These are phyloP conservation scores for Bimastos eiseni DNA, from an alignment of 2,888 invertebrate species.

Conservation along the genomic window DNA sequence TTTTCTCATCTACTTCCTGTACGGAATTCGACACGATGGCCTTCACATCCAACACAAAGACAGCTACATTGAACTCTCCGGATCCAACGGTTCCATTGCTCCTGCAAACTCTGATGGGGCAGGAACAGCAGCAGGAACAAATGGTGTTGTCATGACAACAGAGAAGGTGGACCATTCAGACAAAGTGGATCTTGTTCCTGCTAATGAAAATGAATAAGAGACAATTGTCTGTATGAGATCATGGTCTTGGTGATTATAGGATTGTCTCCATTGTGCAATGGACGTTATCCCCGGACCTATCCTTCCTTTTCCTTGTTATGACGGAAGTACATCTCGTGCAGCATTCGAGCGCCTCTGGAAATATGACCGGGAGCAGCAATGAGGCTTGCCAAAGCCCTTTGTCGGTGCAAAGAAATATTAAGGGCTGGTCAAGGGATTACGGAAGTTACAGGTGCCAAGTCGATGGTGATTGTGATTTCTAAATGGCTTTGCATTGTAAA, in stretches of 20 bases:
- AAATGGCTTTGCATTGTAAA: background rate
- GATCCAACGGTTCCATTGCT: background rate
- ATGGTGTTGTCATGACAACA: background rate
- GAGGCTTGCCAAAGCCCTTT: too few species aligned
- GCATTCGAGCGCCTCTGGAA: too few species aligned
- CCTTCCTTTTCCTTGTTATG: too few species aligned
- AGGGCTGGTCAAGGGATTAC: too few species aligned
- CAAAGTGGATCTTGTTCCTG: background rate
- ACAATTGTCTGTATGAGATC: background rate
- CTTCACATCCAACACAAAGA: constrained; percentile 20
- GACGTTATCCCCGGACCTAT: too few species aligned
- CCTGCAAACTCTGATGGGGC: background rate
- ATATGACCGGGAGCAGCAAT: too few species aligned
- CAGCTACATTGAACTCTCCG: constrained; percentile 21
- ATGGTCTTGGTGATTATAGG: background rate
- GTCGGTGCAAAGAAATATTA: too few species aligned
- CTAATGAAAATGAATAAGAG: background rate
- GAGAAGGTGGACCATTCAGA: background rate
- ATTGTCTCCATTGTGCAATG: background rate
- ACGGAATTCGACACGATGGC: constrained; percentile 31
- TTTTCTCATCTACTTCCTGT: constrained; percentile 34
- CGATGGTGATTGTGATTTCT: background rate
- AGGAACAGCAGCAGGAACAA: background rate
- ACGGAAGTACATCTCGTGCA: too few species aligned
- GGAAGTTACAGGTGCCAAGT: background rate